Conservation (phyloP, 2,797 vertebrate species). For the Australoheros facetus region DNA sequence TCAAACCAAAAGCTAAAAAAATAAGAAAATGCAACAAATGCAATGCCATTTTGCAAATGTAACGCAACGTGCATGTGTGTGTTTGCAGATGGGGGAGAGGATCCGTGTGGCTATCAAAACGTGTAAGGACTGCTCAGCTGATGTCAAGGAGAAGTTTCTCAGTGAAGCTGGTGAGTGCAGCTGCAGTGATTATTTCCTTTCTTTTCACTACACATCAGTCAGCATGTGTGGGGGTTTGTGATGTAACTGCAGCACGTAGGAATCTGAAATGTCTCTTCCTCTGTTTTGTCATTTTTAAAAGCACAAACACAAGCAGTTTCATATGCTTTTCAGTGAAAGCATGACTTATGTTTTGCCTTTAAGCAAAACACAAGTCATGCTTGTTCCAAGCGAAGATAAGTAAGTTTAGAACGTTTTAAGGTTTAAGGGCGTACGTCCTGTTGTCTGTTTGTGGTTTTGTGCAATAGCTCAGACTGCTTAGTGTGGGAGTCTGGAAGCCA, state of each 20-base stretch:
- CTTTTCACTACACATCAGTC: background rate
- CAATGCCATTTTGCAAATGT: background rate
- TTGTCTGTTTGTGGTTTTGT: slow-evolving; percentile 32
- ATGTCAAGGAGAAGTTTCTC: slow-evolving; percentile 94
- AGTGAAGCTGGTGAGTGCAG: slow-evolving; percentile 87
- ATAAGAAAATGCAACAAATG: background rate
- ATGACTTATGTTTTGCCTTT: background rate
- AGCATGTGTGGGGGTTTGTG: background rate
- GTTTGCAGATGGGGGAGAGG: slow-evolving; percentile 83
- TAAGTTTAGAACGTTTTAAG: background rate
- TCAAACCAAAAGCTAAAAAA: background rate
- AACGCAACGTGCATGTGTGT: background rate
- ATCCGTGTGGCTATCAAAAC: slow-evolving; percentile 90
- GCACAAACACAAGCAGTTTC: no score
- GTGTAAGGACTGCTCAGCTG: slow-evolving; percentile 88
- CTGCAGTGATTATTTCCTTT: slow-evolving; percentile 15
- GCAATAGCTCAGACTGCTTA: background rate
- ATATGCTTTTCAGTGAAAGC: background rate
- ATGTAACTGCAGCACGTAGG: background rate
- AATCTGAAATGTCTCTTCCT: background rate
- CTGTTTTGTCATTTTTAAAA: no score
- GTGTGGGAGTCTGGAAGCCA: background rate
- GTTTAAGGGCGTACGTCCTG: slow-evolving; percentile 42
- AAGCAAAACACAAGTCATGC: no score
- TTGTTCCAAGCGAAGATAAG: background rate